Base-by-base conservation (phyloP, 2,113 vertebrate genomes). In the Desmodus rotundus region DNA sequence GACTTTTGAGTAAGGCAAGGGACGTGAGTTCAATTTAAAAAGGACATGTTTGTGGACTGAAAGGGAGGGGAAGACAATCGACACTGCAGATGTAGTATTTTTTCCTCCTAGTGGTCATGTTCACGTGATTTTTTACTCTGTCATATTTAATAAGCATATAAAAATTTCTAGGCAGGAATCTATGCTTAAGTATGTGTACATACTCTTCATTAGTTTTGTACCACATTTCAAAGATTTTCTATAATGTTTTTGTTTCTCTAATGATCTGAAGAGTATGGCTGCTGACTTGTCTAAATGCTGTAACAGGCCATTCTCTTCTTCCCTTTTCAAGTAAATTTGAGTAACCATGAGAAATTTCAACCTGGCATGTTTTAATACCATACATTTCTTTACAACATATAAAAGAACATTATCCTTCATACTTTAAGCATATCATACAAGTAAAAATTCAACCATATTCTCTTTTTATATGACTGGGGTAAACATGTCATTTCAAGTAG, bases 341-440 rank as follows among this genome's bases (percentile, higher is more conserved):
- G 24, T 52, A 94, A 77, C 31, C 15, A 63, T 28, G 63, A 56
- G 82, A 84, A 58, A 82, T 58, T 91, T 93, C 36, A 85, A 43
- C 6, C 61, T 58, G 54, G 63, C 19, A 45, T 61, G 70, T 91
- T 87, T 86, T 63, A 88, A 70, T 65, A 54, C 19, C 61, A 87
- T 13, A 73, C 0, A 12, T 15, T 96, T 61, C 67, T 67, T 74
- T 70, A 90, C 38, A 87, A 83, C 10, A 80, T n/a, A 90, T 10
- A 19, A 61, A 88, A 78, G 28, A 88, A 36, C 36, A 88, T n/a
- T 81, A 58, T 3, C 14, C 15, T 88, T 78, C 38, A 28, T 86
- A 85, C n/a, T 94, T 89, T 73, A 97, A 88, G 31, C 13, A 91
- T 47, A 61, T 45, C 12, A 68, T 74, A 52, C 86, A 91, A 93